Base-by-base conservation (phyloP, 2,113 vertebrate species). In the Hemibagrus wyckioides region DNA sequence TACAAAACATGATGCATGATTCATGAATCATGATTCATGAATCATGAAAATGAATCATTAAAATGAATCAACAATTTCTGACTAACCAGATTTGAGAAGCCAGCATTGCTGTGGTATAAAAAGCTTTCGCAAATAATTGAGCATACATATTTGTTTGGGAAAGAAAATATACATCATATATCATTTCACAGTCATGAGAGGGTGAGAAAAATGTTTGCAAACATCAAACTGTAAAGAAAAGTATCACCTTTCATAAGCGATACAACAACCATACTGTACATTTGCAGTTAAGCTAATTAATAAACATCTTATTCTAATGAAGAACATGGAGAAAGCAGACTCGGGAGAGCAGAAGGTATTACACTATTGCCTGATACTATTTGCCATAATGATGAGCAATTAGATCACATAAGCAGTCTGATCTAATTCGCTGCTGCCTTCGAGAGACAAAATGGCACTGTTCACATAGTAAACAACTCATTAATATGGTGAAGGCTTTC, bases 381-480 rank as follows among this genome's bases (percentile, higher is more conserved):
- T 76, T 69, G 61, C 36, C 52, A 85, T 54, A 82, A 86, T 65
- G 90, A 81, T 85, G 69, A 82, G 89, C 88, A 91, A 90, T 91
- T 90, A 90, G 85, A 90, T 90, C 73, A 80, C 84, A 84, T 86
- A 86, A 87, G 75, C 80, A 84, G 80, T 83, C 41, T 82, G 85
- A 88, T 88, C 76, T 86, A 33, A 69, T 86, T 90, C 85, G 82
- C 76, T 77, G 65, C 79, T 81, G 63, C 83, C 84, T 88, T 80
- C 41, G 80, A 89, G 85, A 86, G 82, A 80, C 77, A 85, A 82
- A 88, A 88, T 67, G 69, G 36, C 85, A 85, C 63, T 25, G 86
- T 89, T 89, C 84, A 86, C 80, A 87, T n/a, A 28, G 84, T 90
- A 87, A 90, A 88, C 88, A 88, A 71, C 67, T 87, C 83, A 87